Conservation (phyloP, 2,797 vertebrate species). For the Enteromius argenteus region DNA sequence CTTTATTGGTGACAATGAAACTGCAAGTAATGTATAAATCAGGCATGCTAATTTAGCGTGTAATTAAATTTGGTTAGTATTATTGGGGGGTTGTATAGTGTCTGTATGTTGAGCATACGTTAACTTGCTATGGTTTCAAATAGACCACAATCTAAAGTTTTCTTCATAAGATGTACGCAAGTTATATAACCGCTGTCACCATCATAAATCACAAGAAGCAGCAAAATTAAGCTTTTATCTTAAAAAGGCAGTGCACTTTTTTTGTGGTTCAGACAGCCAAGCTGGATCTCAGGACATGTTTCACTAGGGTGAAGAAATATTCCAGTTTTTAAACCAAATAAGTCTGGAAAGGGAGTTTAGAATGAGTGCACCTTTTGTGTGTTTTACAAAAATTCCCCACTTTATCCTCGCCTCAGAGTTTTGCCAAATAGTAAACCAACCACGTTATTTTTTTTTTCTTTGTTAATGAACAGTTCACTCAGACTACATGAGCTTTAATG, state of each 20-base stretch:
- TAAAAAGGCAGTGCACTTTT: not conserved
- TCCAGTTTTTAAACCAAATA: constrained; percentile 51
- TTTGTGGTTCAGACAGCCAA: not conserved
- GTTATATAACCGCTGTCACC: not conserved
- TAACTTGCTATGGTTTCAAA: not conserved
- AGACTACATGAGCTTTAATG: constrained; percentile 50
- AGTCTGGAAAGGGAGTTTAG: constrained; percentile 51
- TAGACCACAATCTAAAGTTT: not conserved
- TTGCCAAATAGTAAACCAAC: constrained; percentile 44
- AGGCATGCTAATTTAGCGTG: not conserved
- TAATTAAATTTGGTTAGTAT: not conserved
- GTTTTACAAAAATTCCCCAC: constrained; percentile 69
- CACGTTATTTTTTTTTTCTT: constrained; percentile 6
- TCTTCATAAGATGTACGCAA: too few species aligned
- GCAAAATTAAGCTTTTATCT: not conserved
- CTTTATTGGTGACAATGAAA: not conserved
- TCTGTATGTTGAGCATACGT: not conserved
- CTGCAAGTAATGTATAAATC: not conserved
- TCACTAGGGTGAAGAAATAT: not conserved
- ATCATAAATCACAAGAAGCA: not conserved
- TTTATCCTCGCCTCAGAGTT: constrained; percentile 64
- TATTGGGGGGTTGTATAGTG: not conserved
- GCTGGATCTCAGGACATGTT: not conserved
- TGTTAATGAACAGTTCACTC: constrained; percentile 28
- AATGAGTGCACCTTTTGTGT: constrained; percentile 61